Conservation (phyloP, 2,888 invertebrate species). For the Microctonus aethiopoides region DNA sequence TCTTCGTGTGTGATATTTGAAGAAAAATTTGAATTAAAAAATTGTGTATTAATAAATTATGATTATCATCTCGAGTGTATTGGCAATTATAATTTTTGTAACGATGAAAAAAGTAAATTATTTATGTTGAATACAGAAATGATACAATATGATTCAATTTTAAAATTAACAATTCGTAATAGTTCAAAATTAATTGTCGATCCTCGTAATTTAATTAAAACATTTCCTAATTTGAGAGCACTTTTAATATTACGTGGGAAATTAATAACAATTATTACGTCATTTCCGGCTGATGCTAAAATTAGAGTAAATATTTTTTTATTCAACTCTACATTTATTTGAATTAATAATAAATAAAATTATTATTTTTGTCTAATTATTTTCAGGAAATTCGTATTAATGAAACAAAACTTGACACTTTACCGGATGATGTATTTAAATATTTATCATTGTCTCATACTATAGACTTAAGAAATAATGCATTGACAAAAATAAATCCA, state of each 20-base stretch:
- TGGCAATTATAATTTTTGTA: conserved; percentile 36
- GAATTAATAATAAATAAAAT: background rate
- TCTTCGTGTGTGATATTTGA: background rate
- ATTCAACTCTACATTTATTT: background rate
- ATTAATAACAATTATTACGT: conserved; percentile 48
- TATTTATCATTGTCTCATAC: conserved; percentile 68
- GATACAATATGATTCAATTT: conserved; percentile 35
- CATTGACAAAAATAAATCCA: conserved; percentile 67
- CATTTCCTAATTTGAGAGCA: conserved; percentile 51
- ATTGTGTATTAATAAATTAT: conserved; percentile 38
- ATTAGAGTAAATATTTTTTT: conserved; percentile 53
- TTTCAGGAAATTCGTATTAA: conserved; percentile 61
- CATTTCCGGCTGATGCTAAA: conserved; percentile 48
- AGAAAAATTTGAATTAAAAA: background rate
- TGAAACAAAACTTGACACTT: conserved; percentile 55
- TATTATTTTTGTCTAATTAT: conserved; percentile 30
- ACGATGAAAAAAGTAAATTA: conserved; percentile 34
- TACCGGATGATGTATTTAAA: conserved; percentile 60
- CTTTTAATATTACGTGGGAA: conserved; percentile 54
- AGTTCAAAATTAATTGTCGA: conserved; percentile 54
- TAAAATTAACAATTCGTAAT: conserved; percentile 47
- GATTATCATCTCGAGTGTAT: conserved; percentile 48
- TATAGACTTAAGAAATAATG: conserved; percentile 71
- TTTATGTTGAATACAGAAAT: conserved; percentile 8
- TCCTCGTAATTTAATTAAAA: conserved; percentile 46